These are phyloP conservation scores for Cephus pygmeus DNA, from an alignment of 2,888 invertebrate species.

Conservation along the genomic window DNA sequence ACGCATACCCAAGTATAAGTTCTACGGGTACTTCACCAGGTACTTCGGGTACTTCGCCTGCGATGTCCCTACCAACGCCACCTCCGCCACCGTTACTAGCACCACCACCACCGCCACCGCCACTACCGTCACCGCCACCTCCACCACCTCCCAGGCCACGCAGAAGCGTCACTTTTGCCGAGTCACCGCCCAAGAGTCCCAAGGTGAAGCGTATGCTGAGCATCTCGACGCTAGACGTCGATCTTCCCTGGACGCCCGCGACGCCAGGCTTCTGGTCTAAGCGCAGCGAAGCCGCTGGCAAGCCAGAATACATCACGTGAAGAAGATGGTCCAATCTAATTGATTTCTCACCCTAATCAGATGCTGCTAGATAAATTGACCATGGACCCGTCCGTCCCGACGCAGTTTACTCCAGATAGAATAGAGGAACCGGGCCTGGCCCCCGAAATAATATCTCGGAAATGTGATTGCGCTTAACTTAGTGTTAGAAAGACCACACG, in stretches of 20 bases:
- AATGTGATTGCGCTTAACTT: neutral
- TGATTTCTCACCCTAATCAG: neutral
- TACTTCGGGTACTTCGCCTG: conserved; percentile 16
- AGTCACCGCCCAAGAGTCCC: conserved; percentile 57
- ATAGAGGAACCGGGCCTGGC: neutral
- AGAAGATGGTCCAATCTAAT: neutral
- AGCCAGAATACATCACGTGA: conserved; percentile 62
- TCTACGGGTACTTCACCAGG: conserved; percentile 52
- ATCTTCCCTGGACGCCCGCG: conserved; percentile 61
- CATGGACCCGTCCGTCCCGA: neutral
- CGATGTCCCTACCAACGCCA: conserved; percentile 56
- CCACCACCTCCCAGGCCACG: conserved; percentile 53
- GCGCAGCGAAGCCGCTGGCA: conserved; percentile 35
- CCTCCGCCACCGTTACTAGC: conserved; percentile 46
- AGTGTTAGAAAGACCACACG: neutral
- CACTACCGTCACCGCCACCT: conserved; percentile 47
- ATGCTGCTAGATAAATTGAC: neutral
- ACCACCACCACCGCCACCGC: conserved; percentile 9
- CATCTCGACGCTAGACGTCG: conserved; percentile 53
- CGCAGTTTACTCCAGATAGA: neutral
- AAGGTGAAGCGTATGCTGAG: conserved; percentile 37
- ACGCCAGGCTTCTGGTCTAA: conserved; percentile 59
- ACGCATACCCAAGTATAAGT: conserved; percentile 89
- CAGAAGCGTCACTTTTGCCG: conserved; percentile 63
- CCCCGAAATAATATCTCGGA: neutral